These are phyloP conservation scores for Uropsilus gracilis DNA, from an alignment of 2,113 vertebrate genomes.

Conservation along the genomic window DNA sequence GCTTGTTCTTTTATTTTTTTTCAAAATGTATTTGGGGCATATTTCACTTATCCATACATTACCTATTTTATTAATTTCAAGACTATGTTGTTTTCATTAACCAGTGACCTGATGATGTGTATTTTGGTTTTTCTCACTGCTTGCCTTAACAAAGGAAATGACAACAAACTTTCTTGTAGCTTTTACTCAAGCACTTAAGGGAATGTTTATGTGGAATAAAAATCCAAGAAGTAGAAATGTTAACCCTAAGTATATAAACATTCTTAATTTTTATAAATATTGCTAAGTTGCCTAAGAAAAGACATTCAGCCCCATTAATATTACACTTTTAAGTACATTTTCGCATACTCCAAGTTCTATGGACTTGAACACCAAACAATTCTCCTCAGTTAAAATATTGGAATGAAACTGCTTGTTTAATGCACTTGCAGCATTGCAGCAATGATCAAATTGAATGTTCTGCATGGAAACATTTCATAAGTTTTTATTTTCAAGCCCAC, in stretches of 20 bases:
- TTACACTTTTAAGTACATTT: background rate
- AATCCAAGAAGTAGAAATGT: background rate
- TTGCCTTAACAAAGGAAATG: background rate
- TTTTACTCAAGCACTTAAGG: background rate
- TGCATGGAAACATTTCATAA: background rate
- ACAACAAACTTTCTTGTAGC: background rate
- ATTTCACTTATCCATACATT: background rate
- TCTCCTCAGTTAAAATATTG: background rate
- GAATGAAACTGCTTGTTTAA: background rate
- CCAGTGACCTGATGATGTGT: background rate
- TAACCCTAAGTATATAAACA: background rate
- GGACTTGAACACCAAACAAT: background rate
- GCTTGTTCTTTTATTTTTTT: background rate
- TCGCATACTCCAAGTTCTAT: background rate
- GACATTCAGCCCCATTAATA: background rate
- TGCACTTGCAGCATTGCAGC: background rate
- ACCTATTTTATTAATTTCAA: background rate
- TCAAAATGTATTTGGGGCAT: background rate
- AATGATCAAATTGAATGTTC: background rate
- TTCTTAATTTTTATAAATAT: slow-evolving; percentile 3
- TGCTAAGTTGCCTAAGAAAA: background rate
- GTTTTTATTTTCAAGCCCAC: background rate
- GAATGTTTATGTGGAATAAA: background rate
- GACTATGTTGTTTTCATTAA: background rate
- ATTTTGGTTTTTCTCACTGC: background rate